These are phyloP conservation scores for Ditylenchus dipsaci DNA, from an alignment of 1,140 invertebrate species.

Conservation along the genomic window DNA sequence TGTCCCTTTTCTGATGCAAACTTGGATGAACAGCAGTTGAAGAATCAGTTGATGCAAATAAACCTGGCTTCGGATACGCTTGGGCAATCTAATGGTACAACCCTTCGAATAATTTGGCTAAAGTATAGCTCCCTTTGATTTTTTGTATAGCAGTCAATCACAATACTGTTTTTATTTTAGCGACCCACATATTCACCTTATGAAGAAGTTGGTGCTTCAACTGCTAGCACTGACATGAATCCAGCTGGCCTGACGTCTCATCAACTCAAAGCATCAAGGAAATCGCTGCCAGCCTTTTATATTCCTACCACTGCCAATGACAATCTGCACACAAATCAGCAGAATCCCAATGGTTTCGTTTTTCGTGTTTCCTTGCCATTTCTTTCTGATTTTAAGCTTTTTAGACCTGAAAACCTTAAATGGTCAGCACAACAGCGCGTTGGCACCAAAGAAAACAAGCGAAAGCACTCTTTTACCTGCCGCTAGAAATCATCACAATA, in stretches of 20 bases:
- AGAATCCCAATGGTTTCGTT: too few species aligned
- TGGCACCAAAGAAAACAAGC: too few species aligned
- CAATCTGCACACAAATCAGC: too few species aligned
- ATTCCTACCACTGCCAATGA: neutral
- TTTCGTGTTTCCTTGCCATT: too few species aligned
- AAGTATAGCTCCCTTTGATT: neutral
- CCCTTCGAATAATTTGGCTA: neutral
- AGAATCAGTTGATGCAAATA: constrained; percentile 7
- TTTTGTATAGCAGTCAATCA: neutral
- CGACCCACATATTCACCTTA: constrained; percentile 16
- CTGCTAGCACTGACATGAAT: constrained; percentile 3
- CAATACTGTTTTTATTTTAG: constrained; percentile 6
- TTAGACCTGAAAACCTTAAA: too few species aligned
- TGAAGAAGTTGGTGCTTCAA: constrained; percentile 16
- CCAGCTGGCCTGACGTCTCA: neutral
- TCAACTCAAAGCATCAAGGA: constrained; percentile 4
- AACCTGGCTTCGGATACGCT: neutral
- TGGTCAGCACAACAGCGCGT: too few species aligned
- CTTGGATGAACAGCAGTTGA: constrained; percentile 1
- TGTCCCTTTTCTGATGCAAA: neutral
- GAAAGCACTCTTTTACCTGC: too few species aligned
- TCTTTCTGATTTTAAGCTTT: too few species aligned
- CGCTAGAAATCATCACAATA: too few species aligned
- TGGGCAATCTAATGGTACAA: neutral
- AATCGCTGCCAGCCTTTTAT: neutral